Percentiles rank a stretch among this genome's conserved stretches.
Conservation (phyloP, 1,140 invertebrate species). For the Drosophila hydei region DNA sequence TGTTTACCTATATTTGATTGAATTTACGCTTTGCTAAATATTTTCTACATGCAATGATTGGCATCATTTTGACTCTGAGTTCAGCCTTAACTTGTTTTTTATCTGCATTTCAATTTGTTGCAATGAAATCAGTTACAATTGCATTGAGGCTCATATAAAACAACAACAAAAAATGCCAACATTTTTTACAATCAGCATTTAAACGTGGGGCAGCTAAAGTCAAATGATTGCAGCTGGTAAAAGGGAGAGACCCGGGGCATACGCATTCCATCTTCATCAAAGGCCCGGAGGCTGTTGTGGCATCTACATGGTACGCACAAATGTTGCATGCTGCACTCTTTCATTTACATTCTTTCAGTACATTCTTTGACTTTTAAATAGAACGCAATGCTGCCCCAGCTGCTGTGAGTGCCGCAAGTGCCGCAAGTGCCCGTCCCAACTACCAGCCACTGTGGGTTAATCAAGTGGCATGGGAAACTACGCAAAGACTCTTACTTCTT, state of each 20-base stretch:
- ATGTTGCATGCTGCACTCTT: conserved; percentile 58
- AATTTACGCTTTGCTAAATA: background rate
- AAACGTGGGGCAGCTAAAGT: conserved; percentile 57
- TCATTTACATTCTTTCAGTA: conserved; percentile 45
- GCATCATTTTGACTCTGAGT: conserved; percentile 18
- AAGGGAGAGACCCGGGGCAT: conserved; percentile 9
- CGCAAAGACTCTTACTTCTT: conserved; percentile 19
- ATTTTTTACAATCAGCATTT: conserved; percentile 72
- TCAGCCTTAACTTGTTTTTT: conserved; percentile 6
- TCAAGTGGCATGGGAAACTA: conserved; percentile 78
- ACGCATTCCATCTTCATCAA: conserved; percentile 75
- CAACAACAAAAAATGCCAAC: conserved; percentile 34
- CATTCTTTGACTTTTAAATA: conserved; percentile 43
- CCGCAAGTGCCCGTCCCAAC: conserved; percentile 12
- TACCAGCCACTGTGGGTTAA: conserved; percentile 39
- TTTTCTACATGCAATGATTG: conserved; percentile 5
- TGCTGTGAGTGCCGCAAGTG: conserved; percentile 23
- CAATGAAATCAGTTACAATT: conserved; percentile 44
- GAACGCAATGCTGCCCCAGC: conserved; percentile 29
- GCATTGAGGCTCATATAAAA: conserved; percentile 14
- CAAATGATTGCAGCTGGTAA: conserved; percentile 71
- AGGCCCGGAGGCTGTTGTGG: conserved; percentile 48
- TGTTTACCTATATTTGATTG: background rate
- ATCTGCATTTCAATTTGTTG: conserved; percentile 64
- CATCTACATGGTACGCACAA: conserved; percentile 54